Evolutionary conservation across 2,797 vertebrate genomes (phyloP), one percentile per base, ranked within the genome.

Genomic region (Sphaeramia orbicularis): DNA sequence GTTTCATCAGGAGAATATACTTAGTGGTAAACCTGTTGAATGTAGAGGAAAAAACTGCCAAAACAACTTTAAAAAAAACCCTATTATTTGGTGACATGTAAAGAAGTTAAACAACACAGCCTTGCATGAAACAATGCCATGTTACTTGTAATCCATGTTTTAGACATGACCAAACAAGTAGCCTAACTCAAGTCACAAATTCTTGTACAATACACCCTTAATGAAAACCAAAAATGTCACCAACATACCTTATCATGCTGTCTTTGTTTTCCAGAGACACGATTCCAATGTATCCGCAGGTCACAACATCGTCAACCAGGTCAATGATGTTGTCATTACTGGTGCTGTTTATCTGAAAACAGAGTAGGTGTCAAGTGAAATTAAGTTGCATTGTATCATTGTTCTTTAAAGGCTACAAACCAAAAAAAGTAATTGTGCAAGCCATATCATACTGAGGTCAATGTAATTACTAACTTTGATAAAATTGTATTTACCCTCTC

Each of bases 241-340:
- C 49, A 52, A 52, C 5, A 52, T 52, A 52, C 50, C 50, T 52
- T 16, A 37, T 52, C 50, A 52, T 52, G 50, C 15, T 37, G 32
- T 52, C 50, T 37, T 10, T 16, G 19, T 52, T 52, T 16, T 37
- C 50, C n/a, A 37, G 1, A 3, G 16, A 36, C 50, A 52, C 50
- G 11, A 37, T 10, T 36, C 50, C 50, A 12, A 30, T 52, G 50
- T 37, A 52, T 18, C 15, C 32, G 0, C 32, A 52, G 48, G 48
- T 50, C 14, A 50, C 48, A 32, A 35, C 11, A 1, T 50, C 27
- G 5, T 16, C 48, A 50, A n/a, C n/a, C n/a, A n/a, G n/a, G n/a
- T n/a, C n/a, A n/a, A n/a, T n/a, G n/a, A n/a, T 51, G 30, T 36
- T 36, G 10, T 51, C 49, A 18, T 51, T 36, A 36, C 9, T 12